Percentiles rank a stretch among this genome's conserved stretches.
Conservation (phyloP, 2,113 vertebrate genomes). For the Megaleporinus macrocephalus region DNA sequence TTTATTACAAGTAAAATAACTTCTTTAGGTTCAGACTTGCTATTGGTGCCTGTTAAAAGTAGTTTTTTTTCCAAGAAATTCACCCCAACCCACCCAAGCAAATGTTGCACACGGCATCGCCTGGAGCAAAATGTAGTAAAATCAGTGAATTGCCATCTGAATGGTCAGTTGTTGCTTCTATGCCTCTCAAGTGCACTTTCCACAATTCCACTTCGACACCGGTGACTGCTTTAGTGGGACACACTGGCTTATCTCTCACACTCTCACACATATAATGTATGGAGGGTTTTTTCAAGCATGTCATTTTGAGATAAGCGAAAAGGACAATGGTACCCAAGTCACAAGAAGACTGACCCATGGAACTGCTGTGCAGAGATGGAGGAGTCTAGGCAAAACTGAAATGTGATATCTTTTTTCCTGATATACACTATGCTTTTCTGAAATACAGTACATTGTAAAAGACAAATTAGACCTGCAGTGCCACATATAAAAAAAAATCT, state of each 20-base stretch:
- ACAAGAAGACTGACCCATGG: no score
- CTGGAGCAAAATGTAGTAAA: neutral
- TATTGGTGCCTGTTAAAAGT: no score
- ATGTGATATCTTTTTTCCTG: no score
- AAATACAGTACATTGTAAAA: no score
- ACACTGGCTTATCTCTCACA: neutral
- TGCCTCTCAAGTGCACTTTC: neutral
- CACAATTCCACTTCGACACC: neutral
- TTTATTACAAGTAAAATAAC: no score
- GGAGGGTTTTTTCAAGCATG: neutral
- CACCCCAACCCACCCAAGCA: neutral
- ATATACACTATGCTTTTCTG: no score
- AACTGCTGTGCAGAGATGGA: no score
- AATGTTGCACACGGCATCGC: neutral
- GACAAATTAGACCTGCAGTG: no score
- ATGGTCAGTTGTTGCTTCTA: neutral
- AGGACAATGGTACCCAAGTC: neutral
- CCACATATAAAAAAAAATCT: no score
- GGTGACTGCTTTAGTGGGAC: constrained; percentile 6
- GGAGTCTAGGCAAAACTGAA: no score
- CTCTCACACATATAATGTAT: neutral
- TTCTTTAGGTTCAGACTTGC: no score
- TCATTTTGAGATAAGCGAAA: neutral
- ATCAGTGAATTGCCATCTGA: neutral
- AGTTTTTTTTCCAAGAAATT: no score